These are phyloP conservation scores for Datnioides undecimradiatus DNA, from an alignment of 2,113 vertebrate species.

Conservation along the genomic window DNA sequence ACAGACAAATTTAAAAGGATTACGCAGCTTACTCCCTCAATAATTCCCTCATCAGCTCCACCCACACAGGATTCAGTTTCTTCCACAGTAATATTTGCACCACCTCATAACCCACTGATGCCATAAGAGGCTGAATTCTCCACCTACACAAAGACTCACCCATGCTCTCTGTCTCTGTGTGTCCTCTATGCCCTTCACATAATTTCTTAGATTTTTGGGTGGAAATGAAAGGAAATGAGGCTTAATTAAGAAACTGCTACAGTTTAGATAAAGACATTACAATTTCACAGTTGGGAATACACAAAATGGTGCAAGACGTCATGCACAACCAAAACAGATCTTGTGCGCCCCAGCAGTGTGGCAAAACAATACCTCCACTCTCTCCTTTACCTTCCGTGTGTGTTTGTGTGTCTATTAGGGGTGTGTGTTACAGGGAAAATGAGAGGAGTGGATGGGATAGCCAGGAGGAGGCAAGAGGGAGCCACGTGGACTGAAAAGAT, in stretches of 20 bases:
- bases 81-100: constrained; percentile 14
- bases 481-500: constrained; percentile 47
- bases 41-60: constrained; percentile 21
- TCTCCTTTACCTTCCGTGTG: not conserved
- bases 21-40: not conserved
- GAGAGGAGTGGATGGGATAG: not conserved
- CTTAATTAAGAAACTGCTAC: not conserved
- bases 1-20: not conserved
- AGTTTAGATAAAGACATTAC: not conserved
- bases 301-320: not conserved
- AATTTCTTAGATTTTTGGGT: not conserved
- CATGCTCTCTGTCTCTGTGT: not conserved
- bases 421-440: constrained; percentile 21
- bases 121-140: not conserved
- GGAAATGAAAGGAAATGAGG: not conserved
- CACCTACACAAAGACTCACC: no score
- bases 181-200: not conserved
- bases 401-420: constrained; percentile 4
- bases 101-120: not conserved
- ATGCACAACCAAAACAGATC: not conserved
- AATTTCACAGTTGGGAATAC: not conserved
- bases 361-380: constrained; percentile 2
- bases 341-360: not conserved
- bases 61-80: not conserved
- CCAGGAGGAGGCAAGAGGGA: constrained; percentile 22